Base-by-base conservation (phyloP, 2,113 vertebrate genomes). In the Trogon surrucura region DNA sequence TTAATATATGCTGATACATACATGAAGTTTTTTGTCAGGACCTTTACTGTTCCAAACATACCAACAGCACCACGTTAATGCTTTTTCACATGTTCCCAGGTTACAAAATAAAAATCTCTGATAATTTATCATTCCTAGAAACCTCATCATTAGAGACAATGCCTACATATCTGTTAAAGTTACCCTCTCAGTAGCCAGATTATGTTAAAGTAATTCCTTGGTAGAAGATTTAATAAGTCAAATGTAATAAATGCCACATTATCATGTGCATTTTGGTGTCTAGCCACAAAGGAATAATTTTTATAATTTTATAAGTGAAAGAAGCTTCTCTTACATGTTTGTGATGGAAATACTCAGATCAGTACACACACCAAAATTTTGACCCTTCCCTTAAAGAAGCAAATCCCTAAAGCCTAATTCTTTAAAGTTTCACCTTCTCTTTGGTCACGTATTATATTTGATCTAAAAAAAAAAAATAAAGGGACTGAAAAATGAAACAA, bases 11-110 rank as follows among this genome's bases (percentile, higher is more conserved):
- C 22, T 44, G 9, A 21, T 30, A 70, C 0, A 1, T 10, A 36
- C 0, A 0, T 29, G 48, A 48, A 44, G 29, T 41, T 3, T 82
- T 83, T 80, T 77, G 22, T 4, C 64, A 70, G 77, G 15, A 70
- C 61, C 22, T 41, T 81, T 23, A 61, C 61, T 44, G 16, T 22
- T 70, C 32, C 62, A 88, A 74, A 32, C 21, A 23, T 64, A 67
- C 14, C 71, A 65, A 54, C 50, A 36, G 15, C 6, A 80, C 60
- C 47, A 73, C 0, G 0, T 56, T 61, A 84, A 61, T 2, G 2
- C 2, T 61, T 71, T 48, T 54, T 70, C 38, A 54, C 5, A 4
- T 3, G 21, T 45, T 54, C 56, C 7, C 3, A 44, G 3, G 13
- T 44, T 26, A 60, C 26, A 90, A 85, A 66, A 81, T 18, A 78